Evolutionary conservation across 1,140 invertebrate genomes (phyloP).

Genomic region (Pseudomyrmex sp.): DNA sequence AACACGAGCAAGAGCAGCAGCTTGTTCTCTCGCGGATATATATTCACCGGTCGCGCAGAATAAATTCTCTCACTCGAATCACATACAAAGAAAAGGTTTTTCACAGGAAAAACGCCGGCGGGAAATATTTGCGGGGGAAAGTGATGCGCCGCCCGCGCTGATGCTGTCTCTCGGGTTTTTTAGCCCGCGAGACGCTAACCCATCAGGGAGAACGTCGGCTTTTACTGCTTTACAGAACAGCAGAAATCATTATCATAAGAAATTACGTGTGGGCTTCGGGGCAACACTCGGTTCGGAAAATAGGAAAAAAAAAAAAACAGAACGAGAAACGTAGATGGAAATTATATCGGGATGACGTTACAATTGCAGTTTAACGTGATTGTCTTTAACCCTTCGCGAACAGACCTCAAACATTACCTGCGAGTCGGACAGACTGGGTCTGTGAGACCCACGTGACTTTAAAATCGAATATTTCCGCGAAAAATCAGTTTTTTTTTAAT

Average conservation of each 20-base stretch:
- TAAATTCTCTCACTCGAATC: constrained; percentile 45
- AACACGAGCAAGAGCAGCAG: background rate
- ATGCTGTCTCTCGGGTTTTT: constrained; percentile 44
- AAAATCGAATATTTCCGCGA: too few relatives aligned
- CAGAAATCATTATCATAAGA: constrained; percentile 50
- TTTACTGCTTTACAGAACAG: constrained; percentile 33
- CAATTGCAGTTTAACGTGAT: background rate
- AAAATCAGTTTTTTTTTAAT: too few relatives aligned
- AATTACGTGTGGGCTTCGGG: constrained; percentile 33
- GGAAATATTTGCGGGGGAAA: constrained; percentile 42
- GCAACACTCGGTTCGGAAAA: background rate
- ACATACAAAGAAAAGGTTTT: constrained; percentile 37
- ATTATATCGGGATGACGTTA: background rate
- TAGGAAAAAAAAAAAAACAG: background rate
- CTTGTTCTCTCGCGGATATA: constrained; percentile 6
- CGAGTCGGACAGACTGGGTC: too few relatives aligned
- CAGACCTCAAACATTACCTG: too few relatives aligned
- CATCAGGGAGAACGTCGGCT: constrained; percentile 1
- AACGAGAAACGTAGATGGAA: background rate
- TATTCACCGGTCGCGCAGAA: constrained; percentile 13
- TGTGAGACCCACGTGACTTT: too few relatives aligned
- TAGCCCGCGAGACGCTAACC: constrained; percentile 33
- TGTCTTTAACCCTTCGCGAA: too few relatives aligned
- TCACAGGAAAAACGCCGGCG: constrained; percentile 26
- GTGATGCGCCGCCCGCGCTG: background rate